Evolutionary conservation across 2,888 invertebrate genomes (phyloP).

Genomic region (Anthophora plumipes): DNA sequence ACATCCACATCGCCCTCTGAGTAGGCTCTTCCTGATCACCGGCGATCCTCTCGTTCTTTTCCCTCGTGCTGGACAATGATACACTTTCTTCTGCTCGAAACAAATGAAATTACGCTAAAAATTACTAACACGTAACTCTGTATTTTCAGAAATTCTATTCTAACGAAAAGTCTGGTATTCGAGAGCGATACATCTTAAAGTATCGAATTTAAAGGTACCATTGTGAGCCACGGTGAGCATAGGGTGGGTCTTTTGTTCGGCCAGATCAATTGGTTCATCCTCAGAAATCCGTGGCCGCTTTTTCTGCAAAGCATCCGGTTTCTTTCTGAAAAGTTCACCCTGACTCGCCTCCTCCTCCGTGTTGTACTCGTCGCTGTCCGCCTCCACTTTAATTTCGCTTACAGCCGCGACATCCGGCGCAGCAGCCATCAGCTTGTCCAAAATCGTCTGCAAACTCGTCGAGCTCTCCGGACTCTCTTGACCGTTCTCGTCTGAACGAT

Average conservation of each 20-base stretch:
- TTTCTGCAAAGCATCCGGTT: slow-evolving; percentile 6
- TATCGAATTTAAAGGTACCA: slow-evolving; percentile 24
- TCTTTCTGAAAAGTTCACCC: slow-evolving; percentile 24
- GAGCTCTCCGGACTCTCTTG: slow-evolving; percentile 64
- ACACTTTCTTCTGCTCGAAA: slow-evolving; percentile 9
- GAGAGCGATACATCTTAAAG: no score
- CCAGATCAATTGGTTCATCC: slow-evolving; percentile 59
- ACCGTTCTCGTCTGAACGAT: slow-evolving; percentile 74
- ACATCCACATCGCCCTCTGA: slow-evolving; percentile 64
- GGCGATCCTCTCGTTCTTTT: not conserved
- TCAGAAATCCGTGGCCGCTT: slow-evolving; percentile 39
- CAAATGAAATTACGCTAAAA: not conserved
- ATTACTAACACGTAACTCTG: no score
- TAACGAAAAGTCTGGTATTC: no score
- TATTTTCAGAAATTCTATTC: no score
- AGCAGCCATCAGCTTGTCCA: slow-evolving; percentile 65
- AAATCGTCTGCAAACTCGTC: slow-evolving; percentile 64
- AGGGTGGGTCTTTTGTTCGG: slow-evolving; percentile 51
- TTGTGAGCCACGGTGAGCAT: not conserved
- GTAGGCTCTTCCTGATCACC: slow-evolving; percentile 44
- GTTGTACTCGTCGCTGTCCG: slow-evolving; percentile 59
- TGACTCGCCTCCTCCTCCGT: slow-evolving; percentile 55
- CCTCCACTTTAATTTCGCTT: slow-evolving; percentile 71
- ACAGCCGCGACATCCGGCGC: slow-evolving; percentile 45
- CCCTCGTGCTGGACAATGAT: not conserved